phyloP scores from a whole-genome alignment of 2,797 vertebrate species.

The Apodemus agrarius region DNA sequence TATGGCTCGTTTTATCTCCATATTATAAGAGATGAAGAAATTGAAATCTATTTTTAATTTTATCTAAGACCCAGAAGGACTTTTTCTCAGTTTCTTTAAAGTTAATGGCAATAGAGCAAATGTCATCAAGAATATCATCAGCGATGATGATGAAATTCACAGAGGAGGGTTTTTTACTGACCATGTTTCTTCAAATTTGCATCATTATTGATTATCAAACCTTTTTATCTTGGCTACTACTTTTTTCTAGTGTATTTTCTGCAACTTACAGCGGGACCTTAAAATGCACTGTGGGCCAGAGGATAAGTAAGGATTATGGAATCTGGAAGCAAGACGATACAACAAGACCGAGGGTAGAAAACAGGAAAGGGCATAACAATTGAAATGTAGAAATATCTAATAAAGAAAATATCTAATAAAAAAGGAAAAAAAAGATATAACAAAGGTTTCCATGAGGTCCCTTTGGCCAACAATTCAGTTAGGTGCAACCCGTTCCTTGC shows the following conservation, averaged over 20 bases:
- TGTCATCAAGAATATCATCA: slow-evolving; percentile 25
- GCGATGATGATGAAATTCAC: slow-evolving; percentile 26
- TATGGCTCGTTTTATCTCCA: slow-evolving; percentile 29
- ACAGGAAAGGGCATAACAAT: too few species aligned
- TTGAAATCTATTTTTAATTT: slow-evolving; percentile 46
- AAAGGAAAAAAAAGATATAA: background rate
- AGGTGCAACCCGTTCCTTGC: background rate
- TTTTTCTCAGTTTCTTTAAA: slow-evolving; percentile 26
- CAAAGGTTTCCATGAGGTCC: too few species aligned
- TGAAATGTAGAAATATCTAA: too few species aligned
- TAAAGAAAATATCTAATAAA: too few species aligned
- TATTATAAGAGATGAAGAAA: slow-evolving; percentile 28
- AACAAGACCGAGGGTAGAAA: too few species aligned
- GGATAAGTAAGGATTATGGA: background rate
- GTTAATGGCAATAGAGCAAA: slow-evolving; percentile 32
- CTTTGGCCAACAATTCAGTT: background rate
- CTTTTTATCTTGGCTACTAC: background rate
- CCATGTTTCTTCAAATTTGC: background rate
- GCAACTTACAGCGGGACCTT: background rate
- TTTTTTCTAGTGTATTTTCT: background rate
- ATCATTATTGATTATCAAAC: background rate
- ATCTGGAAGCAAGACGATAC: background rate
- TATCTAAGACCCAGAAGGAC: background rate
- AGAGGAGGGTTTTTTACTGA: background rate
- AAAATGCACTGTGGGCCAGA: background rate